phyloP scores from a whole-genome alignment of 2,113 vertebrate species.

The Willisornis vidua region DNA sequence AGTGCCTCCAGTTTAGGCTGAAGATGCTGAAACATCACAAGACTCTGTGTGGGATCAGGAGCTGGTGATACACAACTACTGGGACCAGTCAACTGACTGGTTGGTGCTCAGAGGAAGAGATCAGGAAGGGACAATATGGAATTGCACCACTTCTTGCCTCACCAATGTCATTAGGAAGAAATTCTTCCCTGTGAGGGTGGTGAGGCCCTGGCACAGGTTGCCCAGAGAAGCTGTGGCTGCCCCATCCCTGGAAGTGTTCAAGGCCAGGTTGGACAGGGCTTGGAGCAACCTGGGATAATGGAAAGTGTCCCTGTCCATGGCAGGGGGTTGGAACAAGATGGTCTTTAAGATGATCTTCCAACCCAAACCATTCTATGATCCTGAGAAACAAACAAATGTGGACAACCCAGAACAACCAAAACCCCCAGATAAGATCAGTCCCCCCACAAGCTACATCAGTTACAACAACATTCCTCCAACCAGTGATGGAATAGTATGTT shows the following conservation, averaged over 20 bases:
- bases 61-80: background rate
- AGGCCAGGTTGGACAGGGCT: accelerated
- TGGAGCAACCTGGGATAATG: accelerated
- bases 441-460: background rate
- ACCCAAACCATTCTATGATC: background rate
- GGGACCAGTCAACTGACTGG: background rate
- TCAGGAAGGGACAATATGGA: background rate
- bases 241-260: background rate
- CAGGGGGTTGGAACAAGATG: background rate
- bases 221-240: background rate
- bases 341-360: background rate
- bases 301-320: background rate
- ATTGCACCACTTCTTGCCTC: background rate
- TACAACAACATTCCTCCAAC: background rate
- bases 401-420: background rate
- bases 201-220: accelerated
- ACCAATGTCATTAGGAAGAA: background rate
- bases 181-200: background rate
- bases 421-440: background rate
- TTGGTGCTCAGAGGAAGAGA: background rate
- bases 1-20: background rate
- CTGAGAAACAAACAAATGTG: background rate
- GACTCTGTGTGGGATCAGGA: background rate
- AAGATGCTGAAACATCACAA: background rate
- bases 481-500: background rate